Conservation (phyloP, 2,797 vertebrate species). For the Synanceia verrucosa region DNA sequence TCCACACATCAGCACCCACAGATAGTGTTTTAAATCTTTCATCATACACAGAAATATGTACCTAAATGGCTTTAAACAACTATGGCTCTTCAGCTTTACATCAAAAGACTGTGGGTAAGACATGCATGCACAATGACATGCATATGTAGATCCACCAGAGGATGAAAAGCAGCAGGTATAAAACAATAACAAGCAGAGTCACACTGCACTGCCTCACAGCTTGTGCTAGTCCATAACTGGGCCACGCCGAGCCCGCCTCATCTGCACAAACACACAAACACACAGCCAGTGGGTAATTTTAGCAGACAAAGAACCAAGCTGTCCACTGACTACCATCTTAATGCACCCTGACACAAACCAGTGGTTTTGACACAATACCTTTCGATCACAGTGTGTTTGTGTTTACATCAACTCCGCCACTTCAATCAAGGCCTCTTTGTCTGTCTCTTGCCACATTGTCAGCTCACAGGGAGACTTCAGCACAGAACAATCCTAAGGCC, state of each 20-base stretch:
- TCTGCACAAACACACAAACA: constrained; percentile 1
- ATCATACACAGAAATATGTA: neutral
- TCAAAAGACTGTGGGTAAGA: neutral
- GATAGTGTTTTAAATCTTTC: constrained; percentile 21
- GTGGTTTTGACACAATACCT: constrained; percentile 58
- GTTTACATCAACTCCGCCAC: constrained; percentile 50
- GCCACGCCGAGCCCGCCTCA: neutral
- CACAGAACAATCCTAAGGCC: constrained; percentile 42
- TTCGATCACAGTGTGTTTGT: constrained; percentile 65
- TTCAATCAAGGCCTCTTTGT: constrained; percentile 75
- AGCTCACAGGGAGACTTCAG: constrained; percentile 27
- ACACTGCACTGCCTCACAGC: constrained; percentile 19
- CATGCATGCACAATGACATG: neutral
- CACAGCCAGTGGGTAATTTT: constrained; percentile 57
- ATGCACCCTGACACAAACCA: constrained; percentile 61
- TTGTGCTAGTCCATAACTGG: constrained; percentile 31
- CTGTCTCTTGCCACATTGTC: constrained; percentile 40
- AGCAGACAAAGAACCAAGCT: constrained; percentile 59
- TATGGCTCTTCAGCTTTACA: neutral
- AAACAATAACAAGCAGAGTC: constrained; percentile 47
- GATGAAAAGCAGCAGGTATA: constrained; percentile 16
- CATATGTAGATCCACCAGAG: neutral
- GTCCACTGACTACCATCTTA: constrained; percentile 53
- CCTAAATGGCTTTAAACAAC: neutral
- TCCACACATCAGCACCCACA: neutral